Base-by-base conservation (phyloP, 2,888 invertebrate species). In the Didymodactylos carnosus region DNA sequence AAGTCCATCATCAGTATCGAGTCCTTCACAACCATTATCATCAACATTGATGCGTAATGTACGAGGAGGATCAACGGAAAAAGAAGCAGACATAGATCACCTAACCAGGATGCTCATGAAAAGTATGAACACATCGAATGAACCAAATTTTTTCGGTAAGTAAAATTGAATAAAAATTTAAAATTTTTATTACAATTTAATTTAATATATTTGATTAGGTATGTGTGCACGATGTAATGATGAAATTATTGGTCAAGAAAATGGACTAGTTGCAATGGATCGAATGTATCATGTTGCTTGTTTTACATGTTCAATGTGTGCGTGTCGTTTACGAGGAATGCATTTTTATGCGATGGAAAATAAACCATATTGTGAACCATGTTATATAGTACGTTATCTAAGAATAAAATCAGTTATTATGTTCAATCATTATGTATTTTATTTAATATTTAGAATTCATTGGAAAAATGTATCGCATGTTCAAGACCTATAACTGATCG, bases 381-480 rank as follows among this genome's bases (percentile, higher is more conserved):
- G 95, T 85, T 98, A 97, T 84, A 87, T 94, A 85, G 89, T 89
- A 82, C 83, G 84, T 79, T 29, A 29, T 29, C 35, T 1, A 2
- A 3, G 11, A 19, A 5, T 13, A n/a, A 27, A 35, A 14, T 35
- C 19, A n/a, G n/a, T n/a, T 69, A 70, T 76, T 72, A 40, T 70
- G 73, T 72, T 69, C 41, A 75, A 70, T 19, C 62, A 40, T 72
- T 69, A 23, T 35, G 43, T 75, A 76, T 41, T 46, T 73, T 14
- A 13, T 16, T 16, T 39, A 73, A 72, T 43, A 51, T 76, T 19
- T 80, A 88, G 87, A 91, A 92, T 81, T 93, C 95, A 0, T 86
- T 99, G 78, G 98, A 99, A 81, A 97, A 94, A 83, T 98, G 98
- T 83, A 93, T 92, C 69, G 94, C 94, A 14, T 98, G 98, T 82